Base-by-base conservation (phyloP, 1,140 invertebrate genomes). In the Anagrus nilaparvatae region DNA sequence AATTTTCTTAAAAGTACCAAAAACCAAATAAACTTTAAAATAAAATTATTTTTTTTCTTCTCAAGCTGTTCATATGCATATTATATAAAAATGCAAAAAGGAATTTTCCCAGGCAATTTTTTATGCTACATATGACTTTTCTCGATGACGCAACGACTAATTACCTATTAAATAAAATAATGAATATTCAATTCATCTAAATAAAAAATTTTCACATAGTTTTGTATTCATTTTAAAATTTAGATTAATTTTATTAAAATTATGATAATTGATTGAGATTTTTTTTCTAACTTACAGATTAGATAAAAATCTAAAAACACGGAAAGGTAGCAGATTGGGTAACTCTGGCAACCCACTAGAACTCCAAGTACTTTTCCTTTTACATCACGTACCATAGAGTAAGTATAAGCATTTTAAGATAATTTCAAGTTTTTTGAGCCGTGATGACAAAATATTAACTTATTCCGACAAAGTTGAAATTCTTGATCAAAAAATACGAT, bases 371-470 rank as follows among this genome's bases (percentile, higher is more conserved):
- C 73, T 86, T 18, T 84, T 82, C 25, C 79, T 80, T 59, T 71
- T 86, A 43, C 81, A 85, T 63, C 82, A 85, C 82, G 82, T 85
- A 36, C 82, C 82, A 33, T 87, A 84, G 75, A 61, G 71, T 68
- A 51, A 59, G 58, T 56, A 20, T 18, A 31, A n/a, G n/a, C n/a
- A n/a, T n/a, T n/a, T n/a, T n/a, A n/a, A n/a, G n/a, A n/a, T n/a
- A n/a, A n/a, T n/a, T n/a, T n/a, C n/a, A n/a, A n/a, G n/a, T n/a
- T n/a, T n/a, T n/a, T n/a, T n/a, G n/a, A n/a, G n/a, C n/a, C n/a
- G n/a, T n/a, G n/a, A n/a, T n/a, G n/a, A n/a, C n/a, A n/a, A n/a
- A n/a, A n/a, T n/a, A n/a, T n/a, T n/a, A n/a, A n/a, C n/a, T n/a
- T n/a, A n/a, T n/a, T n/a, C n/a, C n/a, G n/a, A n/a, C n/a, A n/a